phyloP scores from a whole-genome alignment of 1,140 invertebrate species.

The Thrips palmi region DNA sequence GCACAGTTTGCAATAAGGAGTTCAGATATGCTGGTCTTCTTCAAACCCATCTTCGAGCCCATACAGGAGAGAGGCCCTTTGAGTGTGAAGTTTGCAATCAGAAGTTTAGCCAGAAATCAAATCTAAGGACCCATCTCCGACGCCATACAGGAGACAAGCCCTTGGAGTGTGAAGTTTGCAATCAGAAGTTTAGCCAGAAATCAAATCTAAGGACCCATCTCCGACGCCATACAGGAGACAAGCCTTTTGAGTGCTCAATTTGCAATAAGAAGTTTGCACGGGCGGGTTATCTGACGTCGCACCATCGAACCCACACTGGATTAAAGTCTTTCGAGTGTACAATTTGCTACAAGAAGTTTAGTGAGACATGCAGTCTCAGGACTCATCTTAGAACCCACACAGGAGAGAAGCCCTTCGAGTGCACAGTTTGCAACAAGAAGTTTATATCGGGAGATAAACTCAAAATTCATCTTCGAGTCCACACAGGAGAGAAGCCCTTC shows the following conservation, averaged over 20 bases:
- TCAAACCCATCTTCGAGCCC: too few species aligned
- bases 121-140: too few species aligned
- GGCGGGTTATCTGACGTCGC: too few species aligned
- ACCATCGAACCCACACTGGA: constrained; percentile 15
- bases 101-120: too few species aligned
- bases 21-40: too few species aligned
- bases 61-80: too few species aligned
- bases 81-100: too few species aligned
- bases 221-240: constrained; percentile 14
- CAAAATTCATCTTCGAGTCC: too few species aligned
- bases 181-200: constrained; percentile 25
- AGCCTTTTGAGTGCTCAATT: constrained; percentile 14
- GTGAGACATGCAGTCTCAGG: constrained; percentile 25
- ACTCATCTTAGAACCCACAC: constrained; percentile 20
- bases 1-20: too few species aligned
- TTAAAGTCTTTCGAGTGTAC: constrained; percentile 15
- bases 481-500: too few species aligned
- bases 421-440: constrained; percentile 15
- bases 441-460: too few species aligned
- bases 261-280: too few species aligned
- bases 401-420: constrained; percentile 13
- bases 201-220: constrained; percentile 25
- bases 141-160: constrained; percentile 15
- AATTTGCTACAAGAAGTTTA: constrained; percentile 25
- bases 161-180: constrained; percentile 20